Base-by-base conservation (phyloP, 1,140 invertebrate genomes). In the Charaxes varanes region DNA sequence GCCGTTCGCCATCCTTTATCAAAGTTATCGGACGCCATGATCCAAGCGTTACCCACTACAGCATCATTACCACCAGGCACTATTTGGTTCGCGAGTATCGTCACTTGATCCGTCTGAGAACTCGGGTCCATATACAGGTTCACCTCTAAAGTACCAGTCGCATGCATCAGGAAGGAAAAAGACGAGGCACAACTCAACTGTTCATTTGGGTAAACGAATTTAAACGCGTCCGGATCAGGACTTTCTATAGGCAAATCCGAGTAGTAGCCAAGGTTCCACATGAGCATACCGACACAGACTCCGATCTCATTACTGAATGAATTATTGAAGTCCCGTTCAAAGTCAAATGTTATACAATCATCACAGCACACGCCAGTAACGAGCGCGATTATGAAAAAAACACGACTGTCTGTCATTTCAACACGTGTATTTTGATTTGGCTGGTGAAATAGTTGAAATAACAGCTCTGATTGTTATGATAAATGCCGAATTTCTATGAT, bases 291-390 rank as follows among this genome's bases (percentile, higher is more conserved):
- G 8, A 2, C 4, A 35, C 65, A 69, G 6, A 60, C 33, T 6
- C 42, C 38, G 24, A 19, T 17, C 13, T 51, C 40, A 38, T 53
- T 52, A 34, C 24, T 51, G 18, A 65, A 59, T 2, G 37, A 22
- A 15, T 24, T 31, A 3, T 54, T 45, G 12, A 53, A 61, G 2
- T 49, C 50, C 10, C 51, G 30, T 36, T 71, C 64, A 27, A 71
- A 70, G 26, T 59, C 52, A 33, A 56, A 64, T n/a, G 36, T 41
- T 2, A 60, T 28, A 46, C 66, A 70, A 6, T 52, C 43, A 0
- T 67, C 55, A 43, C 61, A 43, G 13, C 46, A 11, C 12, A 49
- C 61, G 44, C 45, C 21, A 6, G 42, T 34, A 41, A 41, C 30
- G 3, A 44, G 48, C 4, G 44, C 26, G 11, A 52, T n/a, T 21